Conservation (phyloP, 2,113 vertebrate genomes). For the Arvicanthis niloticus region DNA sequence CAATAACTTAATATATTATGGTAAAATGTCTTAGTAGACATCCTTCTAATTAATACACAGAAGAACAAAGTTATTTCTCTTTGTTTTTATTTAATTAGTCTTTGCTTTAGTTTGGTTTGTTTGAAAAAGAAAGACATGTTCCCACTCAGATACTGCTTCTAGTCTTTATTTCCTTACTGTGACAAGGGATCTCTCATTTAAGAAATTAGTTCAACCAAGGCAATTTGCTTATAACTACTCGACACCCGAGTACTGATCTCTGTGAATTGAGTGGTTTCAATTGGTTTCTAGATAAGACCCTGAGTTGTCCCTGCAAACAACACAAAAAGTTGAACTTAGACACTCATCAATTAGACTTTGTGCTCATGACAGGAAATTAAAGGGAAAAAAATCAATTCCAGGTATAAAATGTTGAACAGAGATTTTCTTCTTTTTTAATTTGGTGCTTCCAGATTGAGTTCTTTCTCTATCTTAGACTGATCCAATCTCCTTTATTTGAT, state of each 20-base stretch:
- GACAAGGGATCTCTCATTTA: neutral
- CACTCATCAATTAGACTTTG: constrained; percentile 17
- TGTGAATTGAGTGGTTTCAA: neutral
- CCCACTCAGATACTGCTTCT: neutral
- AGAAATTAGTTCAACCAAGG: constrained; percentile 38
- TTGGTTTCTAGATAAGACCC: neutral
- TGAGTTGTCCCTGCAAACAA: neutral
- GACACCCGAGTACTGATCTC: neutral
- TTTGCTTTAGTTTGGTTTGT: neutral
- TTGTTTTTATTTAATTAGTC: neutral
- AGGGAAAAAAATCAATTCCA: neutral
- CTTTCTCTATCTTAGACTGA: neutral
- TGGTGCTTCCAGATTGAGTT: neutral
- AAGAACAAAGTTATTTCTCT: neutral
- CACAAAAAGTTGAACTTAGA: constrained; percentile 54
- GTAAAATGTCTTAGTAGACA: neutral
- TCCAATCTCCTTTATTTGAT: constrained; percentile 60
- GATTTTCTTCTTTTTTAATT: neutral
- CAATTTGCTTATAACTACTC: neutral
- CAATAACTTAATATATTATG: neutral
- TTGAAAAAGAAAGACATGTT: neutral
- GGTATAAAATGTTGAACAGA: constrained; percentile 35
- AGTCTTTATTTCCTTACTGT: neutral
- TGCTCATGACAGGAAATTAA: neutral
- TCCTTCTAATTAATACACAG: neutral